Evolutionary conservation across 1,140 invertebrate species (phyloP).

Genomic region (Panagrolaimus sp.): DNA sequence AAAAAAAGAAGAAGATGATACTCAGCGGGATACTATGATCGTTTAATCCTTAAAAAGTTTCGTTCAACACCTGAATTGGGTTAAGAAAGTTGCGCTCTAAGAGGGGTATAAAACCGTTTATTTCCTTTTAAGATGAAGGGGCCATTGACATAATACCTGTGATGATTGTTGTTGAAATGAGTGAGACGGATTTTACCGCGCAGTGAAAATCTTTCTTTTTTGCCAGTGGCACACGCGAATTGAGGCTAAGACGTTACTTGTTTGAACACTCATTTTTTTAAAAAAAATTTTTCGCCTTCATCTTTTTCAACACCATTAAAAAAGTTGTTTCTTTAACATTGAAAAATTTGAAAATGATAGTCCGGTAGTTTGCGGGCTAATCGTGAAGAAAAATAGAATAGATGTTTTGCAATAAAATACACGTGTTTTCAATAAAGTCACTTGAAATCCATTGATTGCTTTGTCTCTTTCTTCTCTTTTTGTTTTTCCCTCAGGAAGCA

Average conservation of each 20-base stretch:
- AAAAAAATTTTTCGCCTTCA: too few relatives aligned
- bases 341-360: too few relatives aligned
- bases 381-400: too few relatives aligned
- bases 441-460: background rate
- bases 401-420: background rate
- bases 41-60: conserved; percentile 9
- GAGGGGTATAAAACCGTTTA: background rate
- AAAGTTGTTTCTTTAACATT: too few relatives aligned
- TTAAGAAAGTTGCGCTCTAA: conserved; percentile 4
- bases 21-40: too few relatives aligned
- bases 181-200: conserved; percentile 13
- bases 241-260: conserved; percentile 13
- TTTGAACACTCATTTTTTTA: background rate
- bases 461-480: background rate
- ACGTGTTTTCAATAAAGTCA: conserved; percentile 11
- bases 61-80: conserved; percentile 12
- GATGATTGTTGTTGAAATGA: background rate
- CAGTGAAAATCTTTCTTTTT: background rate
- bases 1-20: too few relatives aligned
- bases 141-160: conserved; percentile 14
- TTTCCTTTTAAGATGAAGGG: background rate
- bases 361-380: too few relatives aligned
- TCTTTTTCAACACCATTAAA: too few relatives aligned
- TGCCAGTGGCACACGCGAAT: conserved; percentile 10
- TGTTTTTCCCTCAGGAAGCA: too few relatives aligned